Evolutionary conservation across 2,888 invertebrate species (phyloP).

Genomic region (Magallana nippona): DNA sequence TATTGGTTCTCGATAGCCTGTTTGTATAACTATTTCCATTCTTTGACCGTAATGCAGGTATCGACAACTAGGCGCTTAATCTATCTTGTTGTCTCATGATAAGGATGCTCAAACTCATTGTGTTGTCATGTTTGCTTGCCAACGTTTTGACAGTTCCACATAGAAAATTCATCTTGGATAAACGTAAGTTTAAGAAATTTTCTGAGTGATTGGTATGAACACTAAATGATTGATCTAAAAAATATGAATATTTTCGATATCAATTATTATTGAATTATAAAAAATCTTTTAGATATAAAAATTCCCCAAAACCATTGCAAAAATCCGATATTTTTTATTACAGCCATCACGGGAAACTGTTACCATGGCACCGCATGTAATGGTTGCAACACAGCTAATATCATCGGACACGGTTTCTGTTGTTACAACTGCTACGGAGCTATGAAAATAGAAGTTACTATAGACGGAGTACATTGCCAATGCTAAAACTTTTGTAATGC

Average conservation of each 20-base stretch:
- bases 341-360: slow-evolving; percentile 21
- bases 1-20: too few relatives aligned
- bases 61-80: too few relatives aligned
- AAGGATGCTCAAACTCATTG: not conserved
- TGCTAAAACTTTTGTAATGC: not conserved
- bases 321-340: not conserved
- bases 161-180: not conserved
- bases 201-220: too few relatives aligned
- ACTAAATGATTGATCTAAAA: too few relatives aligned
- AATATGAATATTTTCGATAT: too few relatives aligned
- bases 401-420: not conserved
- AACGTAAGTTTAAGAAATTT: not conserved
- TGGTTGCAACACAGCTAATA: not conserved
- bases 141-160: not conserved
- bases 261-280: too few relatives aligned
- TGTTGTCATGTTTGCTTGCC: not conserved
- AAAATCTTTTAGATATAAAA: too few relatives aligned
- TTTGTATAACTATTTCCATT: too few relatives aligned
- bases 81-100: not conserved
- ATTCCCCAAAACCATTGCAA: too few relatives aligned
- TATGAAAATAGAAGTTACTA: not conserved
- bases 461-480: not conserved
- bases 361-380: not conserved
- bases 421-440: slow-evolving; percentile 1
- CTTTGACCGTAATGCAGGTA: too few relatives aligned